Percentiles rank a stretch among this genome's conserved stretches.
Conservation (phyloP, 2,888 invertebrate genomes). For the Drosophila subsilvestris region DNA sequence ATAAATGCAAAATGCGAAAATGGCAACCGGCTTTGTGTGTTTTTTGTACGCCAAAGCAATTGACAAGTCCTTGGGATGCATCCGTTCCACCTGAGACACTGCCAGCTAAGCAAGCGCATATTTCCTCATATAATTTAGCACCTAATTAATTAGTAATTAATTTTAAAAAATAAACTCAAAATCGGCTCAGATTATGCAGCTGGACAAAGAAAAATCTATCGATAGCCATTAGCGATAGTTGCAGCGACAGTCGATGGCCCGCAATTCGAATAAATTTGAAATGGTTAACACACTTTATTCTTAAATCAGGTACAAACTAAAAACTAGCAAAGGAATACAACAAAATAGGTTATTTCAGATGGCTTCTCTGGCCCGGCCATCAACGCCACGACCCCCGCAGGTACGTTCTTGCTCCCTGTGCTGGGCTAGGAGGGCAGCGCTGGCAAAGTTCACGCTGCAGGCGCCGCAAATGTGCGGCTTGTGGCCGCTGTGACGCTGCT, state of each 20-base stretch:
- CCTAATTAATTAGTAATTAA: neutral
- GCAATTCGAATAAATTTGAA: neutral
- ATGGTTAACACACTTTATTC: neutral
- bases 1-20: neutral
- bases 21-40: neutral
- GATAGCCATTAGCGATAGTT: neutral
- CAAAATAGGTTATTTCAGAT: neutral
- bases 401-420: too few species aligned
- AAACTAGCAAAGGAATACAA: neutral
- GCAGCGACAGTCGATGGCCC: neutral
- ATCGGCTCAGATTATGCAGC: neutral
- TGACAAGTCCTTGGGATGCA: neutral
- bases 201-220: neutral
- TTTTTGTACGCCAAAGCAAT: neutral
- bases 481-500: constrained; percentile 66
- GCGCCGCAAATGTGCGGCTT: constrained; percentile 54
- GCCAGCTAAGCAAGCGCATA: neutral
- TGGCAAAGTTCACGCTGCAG: too few species aligned
- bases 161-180: neutral
- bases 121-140: neutral
- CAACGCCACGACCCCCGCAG: too few species aligned
- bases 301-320: neutral
- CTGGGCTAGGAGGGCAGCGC: too few species aligned
- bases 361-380: neutral
- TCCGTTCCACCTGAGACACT: neutral